Base-by-base conservation (phyloP, 2,113 vertebrate genomes). In the Daboia siamensis region DNA sequence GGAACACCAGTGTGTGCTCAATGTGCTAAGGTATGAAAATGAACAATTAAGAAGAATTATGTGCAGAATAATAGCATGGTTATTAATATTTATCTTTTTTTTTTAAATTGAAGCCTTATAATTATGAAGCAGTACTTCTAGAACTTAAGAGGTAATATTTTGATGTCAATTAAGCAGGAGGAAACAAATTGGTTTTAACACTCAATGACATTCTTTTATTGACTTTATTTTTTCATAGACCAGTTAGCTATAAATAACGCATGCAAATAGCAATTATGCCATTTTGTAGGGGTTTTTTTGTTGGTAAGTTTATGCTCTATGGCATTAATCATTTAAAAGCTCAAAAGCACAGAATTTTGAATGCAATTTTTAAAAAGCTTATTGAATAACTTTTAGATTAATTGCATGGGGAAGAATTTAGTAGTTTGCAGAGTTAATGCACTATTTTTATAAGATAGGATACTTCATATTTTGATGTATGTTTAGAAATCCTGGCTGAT, bases 211-310 rank as follows among this genome's bases (percentile, higher is more conserved):
- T 95, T 94, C 87, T 94, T 96, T 97, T 96, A 97, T 92, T 92
- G 85, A 94, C 95, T 96, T 61, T 86, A 33, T 91, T 86, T 95
- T 80, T 95, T 97, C 94, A 85, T 46, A 95, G 91, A 94, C 89
- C 74, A 93, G 93, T 95, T 52, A 90, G 89, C 57, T 94, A 92
- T 96, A 97, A 97, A 97, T 96, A 96, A 97, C 92, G 93, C 90
- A 86, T 93, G 88, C 57, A 95, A 0, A 93, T 57, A 92, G 93
- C 91, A 96, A 95, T 96, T 96, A 95, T 92, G 84, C 44, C 11
- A 90, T 90, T 95, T 95, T 74, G 24, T 93, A 86, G 54, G 48
- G 4, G 46, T 5, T 92, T 96, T 95, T 96, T 90, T 91, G 56
- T 11, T 56, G 95, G 93, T 90, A 96, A 90, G 87, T 48, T 93